Evolutionary conservation across 2,888 invertebrate species (phyloP), one percentile per base, ranked within the genome.

Genomic region (Microplitis deprimator): DNA sequence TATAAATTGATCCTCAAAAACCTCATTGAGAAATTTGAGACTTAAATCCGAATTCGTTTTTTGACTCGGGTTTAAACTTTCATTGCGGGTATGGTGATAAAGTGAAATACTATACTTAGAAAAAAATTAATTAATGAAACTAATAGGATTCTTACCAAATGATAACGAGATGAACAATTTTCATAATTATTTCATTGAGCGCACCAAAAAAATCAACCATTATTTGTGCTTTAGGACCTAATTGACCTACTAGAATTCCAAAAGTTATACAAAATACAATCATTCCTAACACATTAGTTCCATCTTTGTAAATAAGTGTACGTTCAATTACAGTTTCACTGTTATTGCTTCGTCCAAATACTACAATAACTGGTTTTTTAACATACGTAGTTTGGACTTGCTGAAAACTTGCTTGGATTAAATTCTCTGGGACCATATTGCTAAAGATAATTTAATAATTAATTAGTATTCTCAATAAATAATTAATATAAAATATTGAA

Each of bases 261-360:
- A 93, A 93, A 5, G 91, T 92, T 73, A 92, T 91, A 83, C 92
- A 93, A 85, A 93, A 93, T 29, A 92, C 91, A 77, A 93, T 93
- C 86, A 93, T 89, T 3, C 90, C 94, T 88, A 94, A 90, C 16
- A 94, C 93, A 85, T 94, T 94, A 78, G 93, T 93, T 65, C 93
- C 93, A 81, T 92, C 91, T 79, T 89, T 91, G 84, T 90, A 90
- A 39, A 89, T 84, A 29, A 90, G 85, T 40, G 83, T 82, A 8
- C 86, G 86, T 75, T 89, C 87, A 72, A 86, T 76, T 7, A 85
- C 76, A 62, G 82, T 85, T 67, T 84, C 84, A 60, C 81, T 86
- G 40, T 84, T 82, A 78, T 84, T 85, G n/a, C 73, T 40, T n/a
- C 75, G 80, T 59, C 83, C 85, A 10, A 81, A 82, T 39, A 86